phyloP scores from a whole-genome alignment of 2,888 invertebrate species.

The Cephus runcator region DNA sequence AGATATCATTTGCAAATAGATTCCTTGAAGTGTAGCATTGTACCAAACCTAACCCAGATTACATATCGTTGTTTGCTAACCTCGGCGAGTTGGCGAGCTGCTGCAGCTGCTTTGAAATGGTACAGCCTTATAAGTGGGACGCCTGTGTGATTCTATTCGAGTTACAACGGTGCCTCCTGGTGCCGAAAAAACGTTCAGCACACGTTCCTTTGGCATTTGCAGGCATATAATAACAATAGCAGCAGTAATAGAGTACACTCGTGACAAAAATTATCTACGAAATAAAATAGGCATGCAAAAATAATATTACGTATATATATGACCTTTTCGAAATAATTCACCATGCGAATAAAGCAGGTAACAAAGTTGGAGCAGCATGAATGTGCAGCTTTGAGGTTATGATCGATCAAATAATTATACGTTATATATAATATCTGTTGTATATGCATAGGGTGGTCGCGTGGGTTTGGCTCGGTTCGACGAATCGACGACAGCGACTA shows the following conservation, averaged over 20 bases:
- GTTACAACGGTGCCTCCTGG: background rate
- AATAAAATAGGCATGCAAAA: no score
- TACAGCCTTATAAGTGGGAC: background rate
- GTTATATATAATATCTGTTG: background rate
- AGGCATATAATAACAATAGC: no score
- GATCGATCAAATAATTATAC: slow-evolving; percentile 1
- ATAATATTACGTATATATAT: no score
- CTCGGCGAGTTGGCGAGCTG: background rate
- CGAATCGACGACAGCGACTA: background rate
- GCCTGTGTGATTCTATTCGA: background rate
- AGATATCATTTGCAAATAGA: background rate
- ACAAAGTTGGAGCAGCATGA: background rate
- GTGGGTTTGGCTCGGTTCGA: background rate
- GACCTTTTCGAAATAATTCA: background rate
- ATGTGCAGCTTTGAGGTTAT: background rate
- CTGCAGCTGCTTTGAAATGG: background rate
- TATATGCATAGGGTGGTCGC: background rate
- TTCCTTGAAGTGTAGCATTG: background rate
- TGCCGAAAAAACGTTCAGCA: no score
- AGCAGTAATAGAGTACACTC: no score
- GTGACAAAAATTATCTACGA: no score
- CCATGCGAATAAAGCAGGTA: background rate
- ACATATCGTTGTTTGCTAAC: background rate
- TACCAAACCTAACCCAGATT: background rate
- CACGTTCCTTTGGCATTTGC: no score